Evolutionary conservation across 2,888 invertebrate species (phyloP).

Genomic region (Drosophila barbarae): DNA sequence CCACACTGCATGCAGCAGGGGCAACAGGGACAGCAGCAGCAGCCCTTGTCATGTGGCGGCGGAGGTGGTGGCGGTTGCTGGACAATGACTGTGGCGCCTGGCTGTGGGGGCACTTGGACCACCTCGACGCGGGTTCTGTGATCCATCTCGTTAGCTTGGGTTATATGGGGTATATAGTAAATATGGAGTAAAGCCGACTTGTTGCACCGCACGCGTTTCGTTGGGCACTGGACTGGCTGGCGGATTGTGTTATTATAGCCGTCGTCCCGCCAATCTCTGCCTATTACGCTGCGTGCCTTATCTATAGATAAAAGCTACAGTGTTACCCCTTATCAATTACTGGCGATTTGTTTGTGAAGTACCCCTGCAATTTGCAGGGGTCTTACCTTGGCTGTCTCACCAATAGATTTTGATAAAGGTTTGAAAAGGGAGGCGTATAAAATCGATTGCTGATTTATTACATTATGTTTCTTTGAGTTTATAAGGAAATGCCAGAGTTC

Average conservation of each 20-base stretch:
- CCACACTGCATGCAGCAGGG: conserved; percentile 69
- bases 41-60: conserved; percentile 55
- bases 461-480: background rate
- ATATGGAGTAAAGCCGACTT: conserved; percentile 35
- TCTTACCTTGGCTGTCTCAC: conserved; percentile 13
- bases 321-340: conserved; percentile 22
- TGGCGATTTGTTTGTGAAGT: conserved; percentile 22
- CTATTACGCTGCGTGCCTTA: conserved; percentile 41
- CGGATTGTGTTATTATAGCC: conserved; percentile 54
- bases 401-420: background rate
- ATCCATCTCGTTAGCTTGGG: conserved; percentile 46
- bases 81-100: conserved; percentile 61
- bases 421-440: background rate
- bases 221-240: conserved; percentile 41
- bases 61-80: conserved; percentile 35
- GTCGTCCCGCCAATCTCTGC: conserved; percentile 49
- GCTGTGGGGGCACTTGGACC: conserved; percentile 51
- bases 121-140: conserved; percentile 64
- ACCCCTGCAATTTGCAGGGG: conserved; percentile 5
- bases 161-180: background rate
- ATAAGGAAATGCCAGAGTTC: background rate
- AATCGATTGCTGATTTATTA: conserved; percentile 14
- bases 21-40: conserved; percentile 61
- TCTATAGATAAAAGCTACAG: conserved; percentile 41
- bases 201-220: conserved; percentile 51